Percentiles rank a stretch among this genome's conserved stretches.
These are phyloP conservation scores for Valencia hispanica DNA, from an alignment of 2,797 vertebrate species.

Conservation along the genomic window DNA sequence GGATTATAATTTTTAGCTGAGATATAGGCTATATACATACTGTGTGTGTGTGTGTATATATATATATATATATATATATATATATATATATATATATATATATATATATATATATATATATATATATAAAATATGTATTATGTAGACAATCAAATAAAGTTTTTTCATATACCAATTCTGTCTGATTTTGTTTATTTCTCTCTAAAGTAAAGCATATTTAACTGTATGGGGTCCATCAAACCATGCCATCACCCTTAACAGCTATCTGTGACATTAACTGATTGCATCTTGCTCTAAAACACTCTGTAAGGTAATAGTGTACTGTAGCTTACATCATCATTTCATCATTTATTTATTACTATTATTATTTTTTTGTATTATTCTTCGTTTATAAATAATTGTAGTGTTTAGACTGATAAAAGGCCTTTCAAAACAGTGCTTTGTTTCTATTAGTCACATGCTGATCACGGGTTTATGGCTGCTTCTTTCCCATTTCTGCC, in stretches of 20 bases:
- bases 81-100: no score
- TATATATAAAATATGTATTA: no score
- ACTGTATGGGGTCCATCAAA: not conserved
- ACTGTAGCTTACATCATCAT: not conserved
- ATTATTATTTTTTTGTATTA: not conserved
- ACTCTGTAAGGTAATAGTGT: not conserved
- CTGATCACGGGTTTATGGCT: slow-evolving; percentile 51
- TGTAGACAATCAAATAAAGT: slow-evolving; percentile 30
- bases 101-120: no score
- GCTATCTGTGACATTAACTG: not conserved
- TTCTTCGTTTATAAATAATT: not conserved
- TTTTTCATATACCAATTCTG: not conserved
- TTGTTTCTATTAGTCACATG: slow-evolving; percentile 55
- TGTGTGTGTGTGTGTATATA: not conserved
- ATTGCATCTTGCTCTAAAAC: no score
- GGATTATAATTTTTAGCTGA: not conserved
- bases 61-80: no score
- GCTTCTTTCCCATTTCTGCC: slow-evolving; percentile 5
- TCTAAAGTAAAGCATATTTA: not conserved
- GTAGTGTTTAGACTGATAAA: not conserved
- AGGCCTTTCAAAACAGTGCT: not conserved
- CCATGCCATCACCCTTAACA: no score
- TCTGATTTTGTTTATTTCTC: not conserved
- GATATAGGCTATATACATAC: not conserved
- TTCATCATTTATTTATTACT: not conserved